Evolutionary conservation across 2,113 vertebrate species (phyloP).

Genomic region (Microcebus lehilahytsara): DNA sequence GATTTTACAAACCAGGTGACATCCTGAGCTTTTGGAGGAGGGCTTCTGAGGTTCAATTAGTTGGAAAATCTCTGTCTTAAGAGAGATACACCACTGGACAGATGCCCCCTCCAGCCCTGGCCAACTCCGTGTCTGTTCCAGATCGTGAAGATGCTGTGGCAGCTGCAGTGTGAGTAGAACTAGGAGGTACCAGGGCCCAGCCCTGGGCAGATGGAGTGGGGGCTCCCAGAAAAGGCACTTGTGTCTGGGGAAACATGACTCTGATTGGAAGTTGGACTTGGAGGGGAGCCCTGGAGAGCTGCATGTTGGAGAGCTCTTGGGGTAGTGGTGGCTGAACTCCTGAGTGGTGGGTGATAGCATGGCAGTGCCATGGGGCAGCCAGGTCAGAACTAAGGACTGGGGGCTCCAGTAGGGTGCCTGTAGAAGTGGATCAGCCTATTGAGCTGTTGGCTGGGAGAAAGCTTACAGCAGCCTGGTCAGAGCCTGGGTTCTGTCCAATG

Average conservation of each 20-base stretch:
- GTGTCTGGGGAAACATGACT: background rate
- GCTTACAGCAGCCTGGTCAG: background rate
- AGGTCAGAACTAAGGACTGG: background rate
- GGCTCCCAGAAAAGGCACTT: background rate
- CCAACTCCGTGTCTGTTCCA: background rate
- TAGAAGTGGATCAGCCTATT: background rate
- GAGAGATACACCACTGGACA: background rate
- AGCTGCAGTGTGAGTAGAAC: background rate
- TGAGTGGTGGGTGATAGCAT: background rate
- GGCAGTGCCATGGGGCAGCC: background rate
- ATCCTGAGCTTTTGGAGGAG: background rate
- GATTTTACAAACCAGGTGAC: background rate
- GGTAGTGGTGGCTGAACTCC: background rate
- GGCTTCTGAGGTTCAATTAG: background rate
- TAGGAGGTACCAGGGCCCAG: background rate
- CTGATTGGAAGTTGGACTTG: background rate
- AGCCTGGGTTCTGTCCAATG: background rate
- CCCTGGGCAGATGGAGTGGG: background rate
- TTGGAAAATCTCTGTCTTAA: conserved; percentile 2
- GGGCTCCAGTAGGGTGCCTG: background rate
- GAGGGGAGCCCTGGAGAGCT: background rate
- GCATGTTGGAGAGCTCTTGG: background rate
- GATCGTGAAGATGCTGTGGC: background rate
- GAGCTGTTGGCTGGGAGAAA: background rate
- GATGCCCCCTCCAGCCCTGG: too few relatives aligned